Conservation (phyloP, 2,113 vertebrate genomes). For the Silurus asotus region DNA sequence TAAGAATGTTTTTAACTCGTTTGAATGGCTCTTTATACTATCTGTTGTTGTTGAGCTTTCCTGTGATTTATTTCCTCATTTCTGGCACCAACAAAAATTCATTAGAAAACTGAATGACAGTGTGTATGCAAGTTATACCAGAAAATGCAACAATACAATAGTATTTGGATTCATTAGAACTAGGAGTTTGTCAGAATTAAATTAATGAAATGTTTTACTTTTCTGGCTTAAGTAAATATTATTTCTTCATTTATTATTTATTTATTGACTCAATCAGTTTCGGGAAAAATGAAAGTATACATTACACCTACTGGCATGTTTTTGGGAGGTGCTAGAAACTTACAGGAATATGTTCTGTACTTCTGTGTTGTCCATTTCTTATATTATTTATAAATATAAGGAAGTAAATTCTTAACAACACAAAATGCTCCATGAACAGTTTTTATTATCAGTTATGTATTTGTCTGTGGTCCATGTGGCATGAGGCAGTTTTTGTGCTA, state of each 20-base stretch:
- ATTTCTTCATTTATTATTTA: neutral
- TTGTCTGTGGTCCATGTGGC: neutral
- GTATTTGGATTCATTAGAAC: neutral
- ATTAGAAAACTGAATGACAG: neutral
- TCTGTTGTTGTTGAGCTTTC: neutral
- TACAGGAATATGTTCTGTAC: neutral
- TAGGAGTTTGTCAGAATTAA: neutral
- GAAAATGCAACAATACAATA: neutral
- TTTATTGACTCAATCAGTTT: no score
- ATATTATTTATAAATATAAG: neutral
- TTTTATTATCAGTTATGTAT: neutral
- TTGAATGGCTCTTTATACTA: neutral
- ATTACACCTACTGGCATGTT: neutral
- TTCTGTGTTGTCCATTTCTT: neutral
- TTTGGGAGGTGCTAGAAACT: neutral
- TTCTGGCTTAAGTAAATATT: neutral
- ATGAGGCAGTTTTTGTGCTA: neutral
- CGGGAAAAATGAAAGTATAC: neutral
- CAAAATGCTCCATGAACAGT: neutral
- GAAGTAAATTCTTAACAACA: neutral
- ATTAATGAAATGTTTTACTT: neutral
- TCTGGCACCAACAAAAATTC: neutral
- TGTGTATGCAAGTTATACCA: neutral
- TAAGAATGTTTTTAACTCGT: neutral
- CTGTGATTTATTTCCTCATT: neutral